These are phyloP conservation scores for Orussus abietinus DNA, from an alignment of 1,140 invertebrate species.

Conservation along the genomic window DNA sequence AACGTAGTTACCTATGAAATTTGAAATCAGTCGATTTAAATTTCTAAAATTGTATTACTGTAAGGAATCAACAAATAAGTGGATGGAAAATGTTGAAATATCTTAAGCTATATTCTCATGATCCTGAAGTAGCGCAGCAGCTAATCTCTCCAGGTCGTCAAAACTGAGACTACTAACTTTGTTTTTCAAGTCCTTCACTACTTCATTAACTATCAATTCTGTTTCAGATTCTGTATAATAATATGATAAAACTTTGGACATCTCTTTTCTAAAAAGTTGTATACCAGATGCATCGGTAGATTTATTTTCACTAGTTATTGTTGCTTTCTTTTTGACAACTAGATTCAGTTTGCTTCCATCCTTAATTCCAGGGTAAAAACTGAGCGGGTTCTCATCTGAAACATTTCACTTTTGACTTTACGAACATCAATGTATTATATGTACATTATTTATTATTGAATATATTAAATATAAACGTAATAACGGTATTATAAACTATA, in stretches of 20 bases:
- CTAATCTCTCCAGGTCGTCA: constrained; percentile 51
- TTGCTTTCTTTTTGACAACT: constrained; percentile 37
- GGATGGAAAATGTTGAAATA: constrained; percentile 1
- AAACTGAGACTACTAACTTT: constrained; percentile 48
- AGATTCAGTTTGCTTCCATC: constrained; percentile 46
- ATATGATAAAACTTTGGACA: constrained; percentile 42
- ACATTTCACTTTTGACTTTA: no score
- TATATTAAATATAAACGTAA: constrained; percentile 12
- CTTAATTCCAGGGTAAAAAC: constrained; percentile 50
- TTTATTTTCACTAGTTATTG: constrained; percentile 27
- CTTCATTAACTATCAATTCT: constrained; percentile 44
- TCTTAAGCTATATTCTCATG: constrained; percentile 40
- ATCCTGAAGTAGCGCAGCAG: constrained; percentile 47
- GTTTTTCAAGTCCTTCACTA: constrained; percentile 44
- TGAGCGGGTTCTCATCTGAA: constrained; percentile 46
- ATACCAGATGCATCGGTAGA: constrained; percentile 27
- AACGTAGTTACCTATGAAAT: background rate
- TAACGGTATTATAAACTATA: constrained; percentile 10
- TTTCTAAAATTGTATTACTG: background rate
- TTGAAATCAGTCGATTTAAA: background rate
- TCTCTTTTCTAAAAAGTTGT: constrained; percentile 36
- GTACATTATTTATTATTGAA: no score
- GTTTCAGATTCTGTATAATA: constrained; percentile 47
- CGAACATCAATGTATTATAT: no score
- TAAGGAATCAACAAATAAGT: background rate